A percentile compares a stretch with the other conserved stretches of the same genome.
phyloP scores from a whole-genome alignment of 2,113 vertebrate species.

The Zosterops lateralis region DNA sequence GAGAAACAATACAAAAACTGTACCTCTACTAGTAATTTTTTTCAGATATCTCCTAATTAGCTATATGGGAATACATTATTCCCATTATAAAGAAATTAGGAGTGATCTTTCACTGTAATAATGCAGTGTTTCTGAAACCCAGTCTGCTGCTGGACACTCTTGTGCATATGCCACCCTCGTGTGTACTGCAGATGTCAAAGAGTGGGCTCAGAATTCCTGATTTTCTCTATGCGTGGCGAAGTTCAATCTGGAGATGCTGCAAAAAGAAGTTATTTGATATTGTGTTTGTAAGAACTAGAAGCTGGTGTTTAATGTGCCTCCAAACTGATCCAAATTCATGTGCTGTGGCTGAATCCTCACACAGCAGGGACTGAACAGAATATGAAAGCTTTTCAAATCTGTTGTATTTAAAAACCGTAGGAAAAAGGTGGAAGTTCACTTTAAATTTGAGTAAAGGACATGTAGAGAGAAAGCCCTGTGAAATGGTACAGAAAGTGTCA shows the following conservation, averaged over 20 bases:
- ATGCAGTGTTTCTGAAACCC: not conserved
- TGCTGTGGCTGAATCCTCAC: not conserved
- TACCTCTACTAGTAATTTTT: not conserved
- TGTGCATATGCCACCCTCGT: not conserved
- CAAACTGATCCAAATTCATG: not conserved
- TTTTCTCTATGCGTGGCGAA: not conserved
- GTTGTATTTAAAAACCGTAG: not conserved
- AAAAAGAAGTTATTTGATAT: not conserved
- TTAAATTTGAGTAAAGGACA: not conserved
- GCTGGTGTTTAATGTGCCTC: not conserved
- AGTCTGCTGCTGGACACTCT: not conserved
- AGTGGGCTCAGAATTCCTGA: not conserved
- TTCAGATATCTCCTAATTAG: not conserved
- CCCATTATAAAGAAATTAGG: not conserved
- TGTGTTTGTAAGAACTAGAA: not conserved
- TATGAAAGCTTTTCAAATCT: not conserved
- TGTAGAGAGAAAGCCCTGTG: not conserved
- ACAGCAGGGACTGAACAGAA: not conserved
- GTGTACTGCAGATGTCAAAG: not conserved
- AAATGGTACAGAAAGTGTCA: not conserved
- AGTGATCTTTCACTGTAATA: not conserved
- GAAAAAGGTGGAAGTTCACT: not conserved
- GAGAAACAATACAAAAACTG: not conserved
- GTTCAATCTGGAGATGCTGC: not conserved
- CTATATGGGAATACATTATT: not conserved